Percentiles rank a stretch among this genome's conserved stretches.
These are phyloP conservation scores for Cryptocheilus praepositus DNA, from an alignment of 2,888 invertebrate genomes.

Conservation along the genomic window DNA sequence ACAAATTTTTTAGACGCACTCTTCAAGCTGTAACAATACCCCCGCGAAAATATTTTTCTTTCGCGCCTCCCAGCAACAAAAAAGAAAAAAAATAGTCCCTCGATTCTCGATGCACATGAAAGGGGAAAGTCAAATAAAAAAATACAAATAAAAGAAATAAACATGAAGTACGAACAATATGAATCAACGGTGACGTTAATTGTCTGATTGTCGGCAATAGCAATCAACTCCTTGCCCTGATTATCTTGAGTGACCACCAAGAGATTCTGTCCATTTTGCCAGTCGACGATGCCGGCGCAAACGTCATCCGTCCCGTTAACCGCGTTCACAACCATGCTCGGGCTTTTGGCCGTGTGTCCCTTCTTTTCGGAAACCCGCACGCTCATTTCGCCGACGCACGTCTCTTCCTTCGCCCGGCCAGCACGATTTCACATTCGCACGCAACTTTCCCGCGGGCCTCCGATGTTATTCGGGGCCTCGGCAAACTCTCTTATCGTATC, in stretches of 20 bases:
- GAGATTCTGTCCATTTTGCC: slow-evolving; percentile 55
- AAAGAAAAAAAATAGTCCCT: not conserved
- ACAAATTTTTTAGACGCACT: too few relatives aligned
- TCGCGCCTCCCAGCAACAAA: too few relatives aligned
- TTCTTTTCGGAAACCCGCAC: slow-evolving; percentile 45
- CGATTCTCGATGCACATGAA: not conserved
- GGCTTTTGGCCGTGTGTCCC: slow-evolving; percentile 32
- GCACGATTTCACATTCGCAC: not conserved
- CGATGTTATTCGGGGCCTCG: too few relatives aligned
- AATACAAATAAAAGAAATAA: slow-evolving; percentile 30
- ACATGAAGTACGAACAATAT: slow-evolving; percentile 63
- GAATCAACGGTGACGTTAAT: slow-evolving; percentile 61
- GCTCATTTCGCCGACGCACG: slow-evolving; percentile 44
- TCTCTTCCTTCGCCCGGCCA: not conserved
- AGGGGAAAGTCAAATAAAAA: slow-evolving; percentile 11
- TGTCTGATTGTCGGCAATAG: slow-evolving; percentile 59
- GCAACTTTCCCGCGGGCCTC: too few relatives aligned
- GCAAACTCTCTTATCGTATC: too few relatives aligned
- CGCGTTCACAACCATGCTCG: slow-evolving; percentile 20
- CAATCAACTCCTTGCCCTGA: slow-evolving; percentile 60
- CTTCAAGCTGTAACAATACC: too few relatives aligned
- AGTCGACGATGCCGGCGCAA: slow-evolving; percentile 43
- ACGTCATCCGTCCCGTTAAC: slow-evolving; percentile 38
- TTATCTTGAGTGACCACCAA: slow-evolving; percentile 61
- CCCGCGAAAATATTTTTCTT: not conserved